phyloP scores from a whole-genome alignment of 1,140 invertebrate genomes.

The Megalonaias nervosa region DNA sequence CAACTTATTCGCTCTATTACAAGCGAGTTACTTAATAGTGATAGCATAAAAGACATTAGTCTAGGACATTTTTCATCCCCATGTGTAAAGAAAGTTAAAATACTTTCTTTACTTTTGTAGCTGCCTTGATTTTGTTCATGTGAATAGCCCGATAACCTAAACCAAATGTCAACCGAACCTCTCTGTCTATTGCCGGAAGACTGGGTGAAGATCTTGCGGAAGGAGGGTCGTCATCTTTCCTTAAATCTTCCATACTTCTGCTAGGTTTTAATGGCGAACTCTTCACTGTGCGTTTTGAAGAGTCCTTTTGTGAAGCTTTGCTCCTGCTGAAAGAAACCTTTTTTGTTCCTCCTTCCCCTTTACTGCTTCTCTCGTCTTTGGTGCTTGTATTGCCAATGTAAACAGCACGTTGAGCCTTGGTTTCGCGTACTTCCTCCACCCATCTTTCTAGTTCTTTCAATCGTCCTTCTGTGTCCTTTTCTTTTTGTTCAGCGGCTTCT shows the following conservation, averaged over 20 bases:
- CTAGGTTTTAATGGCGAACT: constrained; percentile 6
- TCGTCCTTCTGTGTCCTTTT: constrained; percentile 37
- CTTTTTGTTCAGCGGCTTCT: constrained; percentile 29
- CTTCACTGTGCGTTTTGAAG: constrained; percentile 1
- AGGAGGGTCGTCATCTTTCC: constrained; percentile 5
- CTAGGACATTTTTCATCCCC: no score
- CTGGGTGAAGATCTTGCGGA: constrained; percentile 32
- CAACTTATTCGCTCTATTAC: no score
- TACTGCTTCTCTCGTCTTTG: not conserved
- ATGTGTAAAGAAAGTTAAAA: no score
- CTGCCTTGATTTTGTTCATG: constrained; percentile 25
- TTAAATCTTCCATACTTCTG: constrained; percentile 27
- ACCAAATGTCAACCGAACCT: constrained; percentile 14
- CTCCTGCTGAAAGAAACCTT: constrained; percentile 21
- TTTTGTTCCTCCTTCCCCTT: not conserved
- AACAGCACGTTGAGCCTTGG: constrained; percentile 3
- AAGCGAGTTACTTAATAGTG: no score
- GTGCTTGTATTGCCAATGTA: not conserved
- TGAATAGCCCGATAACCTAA: constrained; percentile 29
- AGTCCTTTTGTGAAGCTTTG: constrained; percentile 8
- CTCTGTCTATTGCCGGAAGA: constrained; percentile 23
- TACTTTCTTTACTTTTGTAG: not conserved
- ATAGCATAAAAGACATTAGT: no score
- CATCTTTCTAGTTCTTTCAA: constrained; percentile 38
- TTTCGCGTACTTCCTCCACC: constrained; percentile 18